These are phyloP conservation scores for Hylaeus anthracinus DNA, from an alignment of 1,140 invertebrate species.

Conservation along the genomic window DNA sequence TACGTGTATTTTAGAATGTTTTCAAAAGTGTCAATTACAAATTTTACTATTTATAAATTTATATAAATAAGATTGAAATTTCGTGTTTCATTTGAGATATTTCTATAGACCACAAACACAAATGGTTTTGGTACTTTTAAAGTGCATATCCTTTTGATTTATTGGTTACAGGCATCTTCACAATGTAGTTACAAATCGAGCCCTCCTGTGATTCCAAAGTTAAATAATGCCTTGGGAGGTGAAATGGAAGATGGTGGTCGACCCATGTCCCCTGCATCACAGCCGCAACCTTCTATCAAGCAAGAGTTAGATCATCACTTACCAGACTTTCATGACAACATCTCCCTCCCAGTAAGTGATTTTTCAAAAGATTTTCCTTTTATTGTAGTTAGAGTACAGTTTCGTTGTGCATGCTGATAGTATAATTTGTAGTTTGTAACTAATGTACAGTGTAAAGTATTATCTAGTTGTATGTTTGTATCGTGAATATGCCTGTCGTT, in stretches of 20 bases:
- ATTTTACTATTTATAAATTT: background rate
- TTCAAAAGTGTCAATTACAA: too few relatives aligned
- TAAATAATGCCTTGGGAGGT: constrained; percentile 83
- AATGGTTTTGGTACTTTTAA: background rate
- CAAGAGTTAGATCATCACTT: constrained; percentile 83
- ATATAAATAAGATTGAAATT: background rate
- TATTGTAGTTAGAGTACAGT: background rate
- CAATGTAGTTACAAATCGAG: constrained; percentile 84
- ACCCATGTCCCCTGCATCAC: constrained; percentile 81
- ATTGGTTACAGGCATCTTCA: constrained; percentile 81
- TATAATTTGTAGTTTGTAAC: constrained; percentile 2
- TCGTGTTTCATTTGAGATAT: background rate
- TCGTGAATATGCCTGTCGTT: background rate
- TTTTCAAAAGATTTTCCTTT: background rate
- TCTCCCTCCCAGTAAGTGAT: constrained; percentile 78
- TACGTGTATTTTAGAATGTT: too few relatives aligned
- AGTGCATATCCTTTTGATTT: constrained; percentile 34
- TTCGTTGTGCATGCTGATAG: constrained; percentile 5
- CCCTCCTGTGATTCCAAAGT: constrained; percentile 83
- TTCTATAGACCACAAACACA: background rate
- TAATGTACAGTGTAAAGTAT: background rate
- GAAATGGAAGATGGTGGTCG: constrained; percentile 83
- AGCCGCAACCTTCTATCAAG: constrained; percentile 83
- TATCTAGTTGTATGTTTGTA: background rate
- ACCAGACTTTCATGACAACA: constrained; percentile 80